Percentiles rank a stretch among this genome's conserved stretches.
Conservation (phyloP, 2,888 invertebrate genomes). For the Caenorhabditis auriculariae region DNA sequence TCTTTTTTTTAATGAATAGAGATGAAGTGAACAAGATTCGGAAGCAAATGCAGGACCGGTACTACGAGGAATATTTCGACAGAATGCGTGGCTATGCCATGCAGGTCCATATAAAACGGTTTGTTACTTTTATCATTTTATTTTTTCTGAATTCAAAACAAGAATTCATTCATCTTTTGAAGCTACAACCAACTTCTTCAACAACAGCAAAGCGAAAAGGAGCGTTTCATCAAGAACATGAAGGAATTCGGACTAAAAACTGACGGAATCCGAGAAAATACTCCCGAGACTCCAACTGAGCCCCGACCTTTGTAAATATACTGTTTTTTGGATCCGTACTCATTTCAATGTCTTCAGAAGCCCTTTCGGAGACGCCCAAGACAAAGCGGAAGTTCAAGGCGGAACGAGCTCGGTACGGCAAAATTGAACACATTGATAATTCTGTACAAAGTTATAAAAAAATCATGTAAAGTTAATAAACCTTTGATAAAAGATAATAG, state of each 20-base stretch:
- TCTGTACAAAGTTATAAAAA: no score
- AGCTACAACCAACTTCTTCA: slow-evolving; percentile 30
- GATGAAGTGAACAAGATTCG: no score
- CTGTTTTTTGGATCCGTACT: neutral
- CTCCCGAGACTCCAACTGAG: slow-evolving; percentile 4
- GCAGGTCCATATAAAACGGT: slow-evolving; percentile 27
- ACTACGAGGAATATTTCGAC: slow-evolving; percentile 43
- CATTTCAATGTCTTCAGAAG: slow-evolving; percentile 10
- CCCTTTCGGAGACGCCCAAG: slow-evolving; percentile 33
- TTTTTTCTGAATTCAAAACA: no score
- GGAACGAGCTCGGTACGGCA: slow-evolving; percentile 13
- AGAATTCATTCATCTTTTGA: neutral
- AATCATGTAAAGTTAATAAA: no score
- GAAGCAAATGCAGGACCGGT: no score
- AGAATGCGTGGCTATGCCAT: slow-evolving; percentile 37
- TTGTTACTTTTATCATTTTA: neutral
- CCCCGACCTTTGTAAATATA: neutral
- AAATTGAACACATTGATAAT: no score
- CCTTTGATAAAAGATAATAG: no score
- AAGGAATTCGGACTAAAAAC: slow-evolving; percentile 29
- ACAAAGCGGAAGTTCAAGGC: slow-evolving; percentile 21
- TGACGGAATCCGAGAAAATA: no score
- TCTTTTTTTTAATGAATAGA: no score
- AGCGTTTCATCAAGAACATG: slow-evolving; percentile 31
- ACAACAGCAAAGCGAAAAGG: slow-evolving; percentile 27